Evolutionary conservation across 2,113 vertebrate genomes (phyloP).

Genomic region (Nothocercus nigrocapillus): DNA sequence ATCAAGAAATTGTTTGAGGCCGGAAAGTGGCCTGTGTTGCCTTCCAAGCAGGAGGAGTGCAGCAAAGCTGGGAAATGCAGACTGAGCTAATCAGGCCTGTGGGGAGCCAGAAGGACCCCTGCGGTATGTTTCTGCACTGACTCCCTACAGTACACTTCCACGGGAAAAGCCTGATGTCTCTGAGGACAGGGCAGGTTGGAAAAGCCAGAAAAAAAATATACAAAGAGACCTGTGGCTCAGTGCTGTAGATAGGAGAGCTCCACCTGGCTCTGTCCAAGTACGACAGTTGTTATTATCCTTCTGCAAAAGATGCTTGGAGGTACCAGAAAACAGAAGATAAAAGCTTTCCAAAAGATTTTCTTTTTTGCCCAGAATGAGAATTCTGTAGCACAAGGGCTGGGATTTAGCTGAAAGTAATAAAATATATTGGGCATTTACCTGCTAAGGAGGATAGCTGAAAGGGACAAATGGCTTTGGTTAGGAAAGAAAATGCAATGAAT

Average conservation of each 20-base stretch:
- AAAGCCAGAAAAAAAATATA: too few species aligned
- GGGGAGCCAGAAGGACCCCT: neutral
- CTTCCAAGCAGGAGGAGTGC: constrained; percentile 25
- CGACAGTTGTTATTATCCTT: neutral
- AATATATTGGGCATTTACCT: neutral
- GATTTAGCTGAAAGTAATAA: neutral
- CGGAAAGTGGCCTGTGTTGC: constrained; percentile 6
- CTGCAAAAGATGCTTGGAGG: neutral
- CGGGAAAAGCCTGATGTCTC: neutral
- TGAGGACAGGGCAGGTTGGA: neutral
- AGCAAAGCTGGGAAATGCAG: neutral
- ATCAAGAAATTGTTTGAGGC: constrained; percentile 62
- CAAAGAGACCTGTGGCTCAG: neutral
- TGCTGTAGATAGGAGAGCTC: neutral
- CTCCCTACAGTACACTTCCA: neutral
- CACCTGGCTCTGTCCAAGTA: neutral
- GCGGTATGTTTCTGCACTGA: neutral
- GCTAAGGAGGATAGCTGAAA: neutral
- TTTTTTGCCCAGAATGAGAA: neutral
- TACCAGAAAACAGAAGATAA: neutral
- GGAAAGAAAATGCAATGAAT: neutral
- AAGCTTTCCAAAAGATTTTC: neutral
- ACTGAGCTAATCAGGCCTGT: neutral
- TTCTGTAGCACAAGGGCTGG: neutral
- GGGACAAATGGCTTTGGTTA: neutral